Evolutionary conservation across 2,888 invertebrate genomes (phyloP).

Genomic region (Drosophila sordidapex): DNA sequence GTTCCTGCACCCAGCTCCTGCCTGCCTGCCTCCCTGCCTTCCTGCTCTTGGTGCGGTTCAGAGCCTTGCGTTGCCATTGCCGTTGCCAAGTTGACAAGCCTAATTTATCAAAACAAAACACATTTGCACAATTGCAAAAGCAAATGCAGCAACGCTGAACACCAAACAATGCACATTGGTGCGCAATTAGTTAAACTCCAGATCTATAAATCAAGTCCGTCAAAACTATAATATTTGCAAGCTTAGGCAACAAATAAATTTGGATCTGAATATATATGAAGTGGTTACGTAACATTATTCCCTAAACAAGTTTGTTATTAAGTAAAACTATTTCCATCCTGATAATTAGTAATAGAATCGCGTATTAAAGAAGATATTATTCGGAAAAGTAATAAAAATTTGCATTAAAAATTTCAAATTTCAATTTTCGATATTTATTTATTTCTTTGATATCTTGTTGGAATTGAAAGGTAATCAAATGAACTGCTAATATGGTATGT

Average conservation of each 20-base stretch:
- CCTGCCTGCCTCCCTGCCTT: not conserved
- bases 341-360: not conserved
- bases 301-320: not conserved
- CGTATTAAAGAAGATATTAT: not conserved
- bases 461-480: slow-evolving; percentile 13
- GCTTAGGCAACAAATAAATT: no score
- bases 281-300: not conserved
- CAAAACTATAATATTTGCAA: not conserved
- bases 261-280: not conserved
- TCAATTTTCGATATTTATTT: no score
- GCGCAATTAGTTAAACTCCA: not conserved
- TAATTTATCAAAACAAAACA: slow-evolving; percentile 83
- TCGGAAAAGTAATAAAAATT: not conserved
- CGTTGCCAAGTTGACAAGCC: slow-evolving; percentile 82
- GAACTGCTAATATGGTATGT: slow-evolving; percentile 18
- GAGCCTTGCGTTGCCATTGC: slow-evolving; percentile 50
- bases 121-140: slow-evolving; percentile 81
- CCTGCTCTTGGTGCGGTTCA: slow-evolving; percentile 58
- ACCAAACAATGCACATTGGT: slow-evolving; percentile 61
- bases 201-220: not conserved
- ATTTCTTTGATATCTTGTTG: not conserved
- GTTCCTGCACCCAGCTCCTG: slow-evolving; percentile 4
- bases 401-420: no score
- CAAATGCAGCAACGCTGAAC: slow-evolving; percentile 70
- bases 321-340: no score